A percentile compares a stretch with the other conserved stretches of the same genome.
phyloP scores from a whole-genome alignment of 2,888 invertebrate genomes.

The Eilema sororculum region DNA sequence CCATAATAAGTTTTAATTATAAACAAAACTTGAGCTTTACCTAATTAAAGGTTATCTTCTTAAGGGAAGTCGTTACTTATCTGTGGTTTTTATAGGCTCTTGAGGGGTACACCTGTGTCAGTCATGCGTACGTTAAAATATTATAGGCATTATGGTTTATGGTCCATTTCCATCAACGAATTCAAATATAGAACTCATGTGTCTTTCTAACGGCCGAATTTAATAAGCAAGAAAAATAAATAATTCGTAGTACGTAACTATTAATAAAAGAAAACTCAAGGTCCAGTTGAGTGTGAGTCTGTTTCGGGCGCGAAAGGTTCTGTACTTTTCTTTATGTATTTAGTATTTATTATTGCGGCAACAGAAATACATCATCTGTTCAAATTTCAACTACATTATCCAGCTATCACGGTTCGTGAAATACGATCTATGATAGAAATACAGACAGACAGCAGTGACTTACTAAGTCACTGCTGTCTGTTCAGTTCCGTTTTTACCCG shows the following conservation, averaged over 20 bases:
- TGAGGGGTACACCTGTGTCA: constrained; percentile 1
- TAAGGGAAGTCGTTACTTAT: constrained; percentile 47
- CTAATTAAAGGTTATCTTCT: constrained; percentile 56
- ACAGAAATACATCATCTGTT: too few relatives aligned
- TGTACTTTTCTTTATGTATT: background rate
- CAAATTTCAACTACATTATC: too few relatives aligned
- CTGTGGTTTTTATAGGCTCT: constrained; percentile 27
- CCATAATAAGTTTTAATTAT: constrained; percentile 62
- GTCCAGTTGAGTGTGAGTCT: too few relatives aligned
- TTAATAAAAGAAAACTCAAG: too few relatives aligned
- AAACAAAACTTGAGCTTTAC: constrained; percentile 52
- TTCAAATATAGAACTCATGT: background rate
- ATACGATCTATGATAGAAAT: too few relatives aligned
- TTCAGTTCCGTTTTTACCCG: too few relatives aligned
- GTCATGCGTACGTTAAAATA: constrained; percentile 16
- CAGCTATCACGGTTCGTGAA: too few relatives aligned
- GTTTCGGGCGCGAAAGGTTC: too few relatives aligned
- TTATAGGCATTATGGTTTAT: constrained; percentile 5
- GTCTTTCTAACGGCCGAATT: background rate
- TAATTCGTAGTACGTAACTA: too few relatives aligned
- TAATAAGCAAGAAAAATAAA: background rate
- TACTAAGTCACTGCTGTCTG: too few relatives aligned
- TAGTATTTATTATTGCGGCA: background rate
- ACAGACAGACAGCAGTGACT: too few relatives aligned
- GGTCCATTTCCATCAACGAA: constrained; percentile 13